phyloP scores from a whole-genome alignment of 1,140 invertebrate species.

The Drosophila mojavensis region DNA sequence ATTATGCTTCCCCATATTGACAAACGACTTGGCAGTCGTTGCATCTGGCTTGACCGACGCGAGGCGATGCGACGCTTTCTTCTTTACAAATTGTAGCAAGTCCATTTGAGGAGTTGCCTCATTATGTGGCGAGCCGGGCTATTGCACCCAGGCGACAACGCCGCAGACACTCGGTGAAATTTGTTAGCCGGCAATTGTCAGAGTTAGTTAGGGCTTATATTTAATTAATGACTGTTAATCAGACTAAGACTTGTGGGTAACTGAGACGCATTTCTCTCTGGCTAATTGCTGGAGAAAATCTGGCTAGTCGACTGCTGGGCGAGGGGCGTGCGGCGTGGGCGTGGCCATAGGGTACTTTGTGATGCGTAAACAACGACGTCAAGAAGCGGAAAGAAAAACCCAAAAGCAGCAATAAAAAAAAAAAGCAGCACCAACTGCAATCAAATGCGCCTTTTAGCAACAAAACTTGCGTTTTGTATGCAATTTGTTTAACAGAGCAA shows the following conservation, averaged over 20 bases:
- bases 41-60: slow-evolving; percentile 29
- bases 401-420: not conserved
- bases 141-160: slow-evolving; percentile 14
- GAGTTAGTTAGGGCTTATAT: not conserved
- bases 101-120: slow-evolving; percentile 14
- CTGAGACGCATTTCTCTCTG: slow-evolving; percentile 30
- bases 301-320: not conserved
- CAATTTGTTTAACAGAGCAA: slow-evolving; percentile 81
- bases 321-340: not conserved
- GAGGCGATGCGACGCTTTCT: slow-evolving; percentile 43
- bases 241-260: slow-evolving; percentile 55
- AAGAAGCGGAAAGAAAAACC: slow-evolving; percentile 69
- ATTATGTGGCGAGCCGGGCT: slow-evolving; percentile 14
- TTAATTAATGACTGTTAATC: slow-evolving; percentile 54
- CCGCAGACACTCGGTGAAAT: slow-evolving; percentile 9
- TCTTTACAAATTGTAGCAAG: slow-evolving; percentile 7
- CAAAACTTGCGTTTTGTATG: slow-evolving; percentile 81
- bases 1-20: slow-evolving; percentile 66
- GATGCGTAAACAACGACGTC: slow-evolving; percentile 61
- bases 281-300: slow-evolving; percentile 39
- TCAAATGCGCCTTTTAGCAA: slow-evolving; percentile 73
- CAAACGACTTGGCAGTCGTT: slow-evolving; percentile 51
- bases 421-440: slow-evolving; percentile 43
- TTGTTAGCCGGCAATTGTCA: slow-evolving; percentile 3
- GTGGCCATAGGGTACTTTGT: slow-evolving; percentile 39